Conservation (phyloP, 2,888 invertebrate genomes). For the Conops quadrifasciatus region DNA sequence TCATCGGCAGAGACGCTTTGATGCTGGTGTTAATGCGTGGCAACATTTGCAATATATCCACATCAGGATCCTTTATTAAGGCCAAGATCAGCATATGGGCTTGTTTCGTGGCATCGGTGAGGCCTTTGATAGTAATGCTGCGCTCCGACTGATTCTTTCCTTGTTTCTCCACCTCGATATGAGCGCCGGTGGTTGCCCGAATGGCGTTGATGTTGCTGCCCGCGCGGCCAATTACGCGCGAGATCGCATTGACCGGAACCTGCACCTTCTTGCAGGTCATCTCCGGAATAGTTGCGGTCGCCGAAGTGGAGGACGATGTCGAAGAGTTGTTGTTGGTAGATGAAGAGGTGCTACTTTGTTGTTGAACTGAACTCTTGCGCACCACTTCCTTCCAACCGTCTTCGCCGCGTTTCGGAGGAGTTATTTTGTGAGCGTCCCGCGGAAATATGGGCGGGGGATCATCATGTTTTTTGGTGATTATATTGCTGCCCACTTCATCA, state of each 20-base stretch:
- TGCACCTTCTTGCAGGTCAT: constrained; percentile 87
- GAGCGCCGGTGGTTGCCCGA: constrained; percentile 94
- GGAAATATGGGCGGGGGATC: constrained; percentile 63
- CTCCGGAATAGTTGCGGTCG: constrained; percentile 57
- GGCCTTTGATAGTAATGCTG: constrained; percentile 94
- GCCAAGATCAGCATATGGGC: constrained; percentile 90
- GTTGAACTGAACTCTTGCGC: constrained; percentile 77
- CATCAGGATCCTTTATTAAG: constrained; percentile 94
- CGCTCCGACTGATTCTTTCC: constrained; percentile 93
- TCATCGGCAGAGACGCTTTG: constrained; percentile 52
- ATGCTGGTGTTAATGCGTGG: constrained; percentile 69
- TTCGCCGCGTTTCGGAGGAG: constrained; percentile 73
- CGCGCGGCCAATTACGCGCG: constrained; percentile 95
- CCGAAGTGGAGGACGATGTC: constrained; percentile 46
- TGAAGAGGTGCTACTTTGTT: constrained; percentile 44
- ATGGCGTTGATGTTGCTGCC: constrained; percentile 99
- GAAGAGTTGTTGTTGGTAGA: constrained; percentile 32
- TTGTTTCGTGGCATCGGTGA: constrained; percentile 90
- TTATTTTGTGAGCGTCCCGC: constrained; percentile 11
- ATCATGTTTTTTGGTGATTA: constrained; percentile 68
- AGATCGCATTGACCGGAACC: constrained; percentile 93
- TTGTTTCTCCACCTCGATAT: constrained; percentile 98
- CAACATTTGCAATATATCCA: constrained; percentile 84
- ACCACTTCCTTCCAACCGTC: constrained; percentile 99
- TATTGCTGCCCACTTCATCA: constrained; percentile 51